Evolutionary conservation across 2,888 invertebrate genomes (phyloP), one percentile per base, ranked within the genome.

Genomic region (Helicoverpa assulta): DNA sequence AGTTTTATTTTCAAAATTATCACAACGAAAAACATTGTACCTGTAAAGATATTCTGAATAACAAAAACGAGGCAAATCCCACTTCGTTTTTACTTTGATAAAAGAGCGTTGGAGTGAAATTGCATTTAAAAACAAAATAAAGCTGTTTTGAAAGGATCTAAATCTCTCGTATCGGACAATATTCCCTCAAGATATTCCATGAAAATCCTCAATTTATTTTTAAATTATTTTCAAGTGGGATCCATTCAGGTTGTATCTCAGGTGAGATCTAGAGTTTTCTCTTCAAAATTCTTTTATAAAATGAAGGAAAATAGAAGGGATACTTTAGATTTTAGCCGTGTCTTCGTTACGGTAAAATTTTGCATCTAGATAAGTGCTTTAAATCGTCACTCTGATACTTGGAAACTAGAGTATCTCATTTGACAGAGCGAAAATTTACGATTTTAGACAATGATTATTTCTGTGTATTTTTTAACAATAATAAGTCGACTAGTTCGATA

Each of bases 201-300:
- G 67, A 65, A 69, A 64, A 70, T 57, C n/a, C 51, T 33, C 70
- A 66, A 72, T 81, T 79, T 74, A 64, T 72, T 73, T 69, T 71
- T 43, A 70, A 73, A 73, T 69, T 69, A 50, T 57, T 58, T 54
- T 52, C 37, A 26, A 66, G 40, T 57, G 63, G 63, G 50, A 69
- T 62, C 59, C 64, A 52, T 19, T 54, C 52, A 40, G 47, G 1
- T 52, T 50, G 21, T 64, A 63, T 66, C 43, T 19, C 54, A 21
- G 62, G 56, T 67, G 43, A 51, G 12, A 66, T 51, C 10, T 29
- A 55, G 26, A 26, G 54, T 37, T 68, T 59, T 43, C 72, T 40
- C 16, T 54, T 12, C 19, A 29, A 14, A 53, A 50, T 64, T 73
- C 10, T 18, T 73, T 7, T 29, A 21, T 14, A 43, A 65, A 74